Percentiles rank a stretch among this genome's conserved stretches.
Evolutionary conservation across 2,113 vertebrate species (phyloP).

Genomic region (Protobothrops mucrosquamatus): DNA sequence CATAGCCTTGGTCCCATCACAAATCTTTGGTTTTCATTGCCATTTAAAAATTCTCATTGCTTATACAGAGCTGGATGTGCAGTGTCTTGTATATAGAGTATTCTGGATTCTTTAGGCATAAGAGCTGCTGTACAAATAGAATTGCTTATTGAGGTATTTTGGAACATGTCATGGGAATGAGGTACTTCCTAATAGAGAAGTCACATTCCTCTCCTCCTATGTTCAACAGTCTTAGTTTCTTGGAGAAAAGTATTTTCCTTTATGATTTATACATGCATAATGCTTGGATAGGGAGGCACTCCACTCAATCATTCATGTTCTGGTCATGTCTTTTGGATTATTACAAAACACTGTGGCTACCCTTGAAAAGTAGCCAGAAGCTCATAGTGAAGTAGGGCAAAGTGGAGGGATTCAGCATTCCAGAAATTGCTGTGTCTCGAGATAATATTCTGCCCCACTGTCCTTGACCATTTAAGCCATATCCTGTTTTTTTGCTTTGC

Average conservation of each 20-base stretch:
- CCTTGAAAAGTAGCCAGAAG: no score
- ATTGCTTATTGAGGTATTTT: neutral
- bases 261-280: neutral
- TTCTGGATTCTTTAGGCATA: neutral
- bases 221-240: neutral
- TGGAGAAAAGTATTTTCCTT: neutral
- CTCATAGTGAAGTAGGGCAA: no score
- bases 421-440: no score
- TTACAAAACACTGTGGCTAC: no score
- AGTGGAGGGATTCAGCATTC: no score
- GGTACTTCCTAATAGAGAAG: neutral
- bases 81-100: neutral
- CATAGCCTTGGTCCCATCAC: neutral
- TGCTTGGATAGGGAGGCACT: neutral
- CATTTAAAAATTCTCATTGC: neutral
- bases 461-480: no score
- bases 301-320: no score
- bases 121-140: neutral
- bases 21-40: neutral
- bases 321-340: no score
- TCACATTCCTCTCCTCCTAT: neutral
- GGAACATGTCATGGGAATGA: neutral
- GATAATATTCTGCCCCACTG: no score
- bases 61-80: neutral
- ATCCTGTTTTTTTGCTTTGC: no score